Base-by-base conservation (phyloP, 2,888 invertebrate species). In the Anticlea derivata region DNA sequence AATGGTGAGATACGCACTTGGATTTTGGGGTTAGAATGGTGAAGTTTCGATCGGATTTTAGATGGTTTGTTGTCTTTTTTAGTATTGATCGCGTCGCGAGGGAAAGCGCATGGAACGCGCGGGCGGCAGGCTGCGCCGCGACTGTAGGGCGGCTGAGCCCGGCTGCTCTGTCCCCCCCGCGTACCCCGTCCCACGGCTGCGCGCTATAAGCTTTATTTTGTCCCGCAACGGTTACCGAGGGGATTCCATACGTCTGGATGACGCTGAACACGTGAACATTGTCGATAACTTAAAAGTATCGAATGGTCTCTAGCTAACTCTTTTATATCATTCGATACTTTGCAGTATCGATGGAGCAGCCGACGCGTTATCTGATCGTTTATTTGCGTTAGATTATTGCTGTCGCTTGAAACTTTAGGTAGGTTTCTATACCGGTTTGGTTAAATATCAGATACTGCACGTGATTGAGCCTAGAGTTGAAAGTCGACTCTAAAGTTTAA, bases 111-210 rank as follows among this genome's bases (percentile, higher is more conserved):
- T 61, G 70, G 68, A 69, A 79, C 80, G 81, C 83, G 85, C 90
- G 79, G 74, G 83, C 86, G 86, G 88, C 86, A 73, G 80, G 80
- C 68, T 82, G 69, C 77, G 89, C 88, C 89, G 87, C 90, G 85
- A 91, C 91, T 86, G 80, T 66, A 66, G 60, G 70, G 72, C 73
- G 74, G 75, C 63, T 63, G 54, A 58, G 60, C 67, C 63, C 66
- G 65, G 63, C 50, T 63, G 60, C 48, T 52, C 51, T 54, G 23
- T 61, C 63, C 68, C 55, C 69, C 60, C 53, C 60, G 13, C 58
- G 11, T 31, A 65, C 71, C 63, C 43, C 64, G 57, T 49, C 57
- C 53, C 60, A 75, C 84, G 79, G 61, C 82, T 85, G 85, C 86
- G 85, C 84, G 75, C 31, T 54, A 55, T 64, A 55, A 70, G 69